Base-by-base conservation (phyloP, 2,888 invertebrate genomes). In the Mythimna impura region DNA sequence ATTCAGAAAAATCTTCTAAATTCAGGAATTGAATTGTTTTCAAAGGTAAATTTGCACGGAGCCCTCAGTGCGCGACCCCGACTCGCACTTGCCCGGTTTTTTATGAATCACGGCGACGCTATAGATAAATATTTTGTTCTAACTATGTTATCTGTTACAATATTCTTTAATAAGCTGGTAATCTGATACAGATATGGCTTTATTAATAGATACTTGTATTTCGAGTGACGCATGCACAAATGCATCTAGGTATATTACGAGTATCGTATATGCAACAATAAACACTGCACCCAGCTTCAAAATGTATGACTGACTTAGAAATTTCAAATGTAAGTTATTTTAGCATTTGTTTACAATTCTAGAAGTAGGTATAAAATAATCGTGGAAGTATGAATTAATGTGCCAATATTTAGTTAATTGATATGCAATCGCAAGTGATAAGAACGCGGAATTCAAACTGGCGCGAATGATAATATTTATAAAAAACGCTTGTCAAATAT, bases 101-200 rank as follows among this genome's bases (percentile, higher is more conserved):
- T 70, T 62, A 71, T 71, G 71, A 81, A 71, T 74, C 63, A 81
- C 67, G n/a, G 36, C 47, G 30, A 22, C 25, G 3, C 8, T 8
- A n/a, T 4, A 47, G 65, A 68, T 55, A 57, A 55, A 10, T n/a
- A 50, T 57, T 74, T 66, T 69, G 47, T 69, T 68, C 20, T 55
- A 52, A 74, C 74, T 73, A 65, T 54, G 30, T 74, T 61, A 68
- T 74, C 54, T 61, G 22, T 74, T 40, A 61, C 36, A 74, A 64
- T 57, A 66, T 60, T 66, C 25, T 64, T 55, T 60, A 66, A 64
- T 81, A 69, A 66, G 9, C n/a, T 10, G 10, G 61, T 78, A 78
- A 81, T 81, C 66, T 64, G 47, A 75, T 81, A 78, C 10, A 54
- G n/a, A n/a, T 55, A 66, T 62, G 58, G 20, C 12, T 73, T 80